Conservation (phyloP, 2,113 vertebrate genomes). For the Climacteris rufus region DNA sequence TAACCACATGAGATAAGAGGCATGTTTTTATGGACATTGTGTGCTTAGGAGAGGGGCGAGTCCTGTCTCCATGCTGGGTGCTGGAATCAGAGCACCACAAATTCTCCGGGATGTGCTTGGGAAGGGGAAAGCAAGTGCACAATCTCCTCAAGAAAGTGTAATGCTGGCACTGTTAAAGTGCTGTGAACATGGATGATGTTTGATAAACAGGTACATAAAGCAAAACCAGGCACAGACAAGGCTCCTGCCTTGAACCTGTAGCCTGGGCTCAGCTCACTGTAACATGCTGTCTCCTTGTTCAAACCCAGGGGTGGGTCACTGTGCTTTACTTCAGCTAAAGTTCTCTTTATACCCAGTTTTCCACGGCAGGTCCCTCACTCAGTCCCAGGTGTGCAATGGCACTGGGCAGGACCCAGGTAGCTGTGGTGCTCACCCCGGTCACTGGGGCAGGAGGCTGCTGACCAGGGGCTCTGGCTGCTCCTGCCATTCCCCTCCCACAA, state of each 20-base stretch:
- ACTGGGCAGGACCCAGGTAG: not conserved
- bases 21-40: not conserved
- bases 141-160: not conserved
- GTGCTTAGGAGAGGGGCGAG: not conserved
- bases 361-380: not conserved
- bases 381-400: fast-evolving
- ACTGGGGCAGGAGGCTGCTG: not conserved
- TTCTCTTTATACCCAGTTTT: not conserved
- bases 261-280: fast-evolving
- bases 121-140: not conserved
- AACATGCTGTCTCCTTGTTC: fast-evolving
- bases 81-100: not conserved
- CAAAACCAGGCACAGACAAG: not conserved
- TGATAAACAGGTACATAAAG: not conserved
- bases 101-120: not conserved
- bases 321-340: not conserved
- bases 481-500: not conserved
- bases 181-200: not conserved
- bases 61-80: fast-evolving
- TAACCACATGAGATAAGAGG: not conserved
- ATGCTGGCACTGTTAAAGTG: not conserved
- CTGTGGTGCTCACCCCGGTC: fast-evolving
- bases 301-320: not conserved
- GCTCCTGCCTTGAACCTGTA: not conserved
- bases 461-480: not conserved